Conservation (phyloP, 1,140 invertebrate species). For the Hycleus phaleratus region DNA sequence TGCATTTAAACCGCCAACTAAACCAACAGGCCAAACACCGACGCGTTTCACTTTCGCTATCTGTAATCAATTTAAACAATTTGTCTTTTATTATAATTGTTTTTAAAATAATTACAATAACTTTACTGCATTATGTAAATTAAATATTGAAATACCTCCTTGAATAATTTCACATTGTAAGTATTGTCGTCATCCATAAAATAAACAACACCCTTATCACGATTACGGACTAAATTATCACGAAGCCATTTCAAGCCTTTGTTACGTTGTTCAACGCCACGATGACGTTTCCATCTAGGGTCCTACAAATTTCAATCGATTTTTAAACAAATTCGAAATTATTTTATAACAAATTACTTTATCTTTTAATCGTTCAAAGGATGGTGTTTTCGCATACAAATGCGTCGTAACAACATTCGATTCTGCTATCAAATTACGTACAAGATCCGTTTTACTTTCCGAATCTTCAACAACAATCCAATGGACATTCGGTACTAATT, state of each 20-base stretch:
- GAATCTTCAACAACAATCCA: slow-evolving; percentile 96
- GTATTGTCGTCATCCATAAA: slow-evolving; percentile 99
- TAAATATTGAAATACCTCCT: slow-evolving; percentile 57
- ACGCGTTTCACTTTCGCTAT: slow-evolving; percentile 79
- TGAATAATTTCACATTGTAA: slow-evolving; percentile 82
- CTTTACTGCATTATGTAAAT: too few relatives aligned
- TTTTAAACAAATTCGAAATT: too few relatives aligned
- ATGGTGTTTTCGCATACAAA: slow-evolving; percentile 59
- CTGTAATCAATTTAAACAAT: slow-evolving; percentile 39
- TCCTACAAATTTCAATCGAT: slow-evolving; percentile 41
- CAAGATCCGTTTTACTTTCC: slow-evolving; percentile 62
- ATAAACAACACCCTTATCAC: slow-evolving; percentile 76
- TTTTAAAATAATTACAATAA: background rate
- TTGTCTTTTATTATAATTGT: slow-evolving; percentile 2
- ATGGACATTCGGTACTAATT: slow-evolving; percentile 81
- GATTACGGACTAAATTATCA: slow-evolving; percentile 50
- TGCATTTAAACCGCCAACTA: slow-evolving; percentile 84
- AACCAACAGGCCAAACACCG: slow-evolving; percentile 95
- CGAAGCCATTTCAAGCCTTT: slow-evolving; percentile 80
- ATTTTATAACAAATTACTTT: slow-evolving; percentile 22
- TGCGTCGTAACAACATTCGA: slow-evolving; percentile 70
- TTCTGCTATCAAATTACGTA: slow-evolving; percentile 70
- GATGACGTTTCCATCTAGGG: slow-evolving; percentile 82
- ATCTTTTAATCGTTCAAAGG: slow-evolving; percentile 39
- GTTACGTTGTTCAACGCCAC: slow-evolving; percentile 93